Evolutionary conservation across 2,797 vertebrate species (phyloP), one percentile per base, ranked within the genome.

Genomic region (Triplophysa bombifrons): DNA sequence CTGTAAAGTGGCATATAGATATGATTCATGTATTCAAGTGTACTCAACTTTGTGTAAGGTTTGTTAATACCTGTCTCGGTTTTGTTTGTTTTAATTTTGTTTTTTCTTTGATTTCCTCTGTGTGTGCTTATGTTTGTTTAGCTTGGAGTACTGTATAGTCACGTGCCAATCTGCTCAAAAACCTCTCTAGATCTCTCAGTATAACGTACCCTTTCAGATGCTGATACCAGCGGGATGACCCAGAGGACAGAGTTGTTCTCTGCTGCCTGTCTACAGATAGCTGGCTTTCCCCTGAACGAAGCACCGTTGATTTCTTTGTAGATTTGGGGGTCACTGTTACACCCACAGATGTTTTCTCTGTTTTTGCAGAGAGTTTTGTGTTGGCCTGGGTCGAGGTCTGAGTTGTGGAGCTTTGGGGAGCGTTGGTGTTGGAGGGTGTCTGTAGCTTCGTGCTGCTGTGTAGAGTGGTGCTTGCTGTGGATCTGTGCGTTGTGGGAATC

Each of bases 131-230:
- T 25, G 22, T 16, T 1, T 72, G 65, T 86, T 90, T 90, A 0
- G 80, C 85, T 53, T 80, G 87, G 80, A 95, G 86, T 3, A 94
- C 66, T 11, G 89, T 87, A 78, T 94, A 94, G 83, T 94, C 93
- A 50, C 93, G 88, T 6, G 91, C 88, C 71, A 94, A 85, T 84
- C 88, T 93, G 60, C 82, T 88, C 81, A 95, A 89, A 85, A 92
- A 95, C n/a, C 88, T 87, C 41, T 94, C 86, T 22, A 95, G 90
- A 83, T 94, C 92, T 53, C 93, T 88, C 65, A 95, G 88, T 72
- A 94, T 87, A 81, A 95, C 76, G 81, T 94, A 94, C 14, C 92
- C 93, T 73, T 92, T 91, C 81, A 93, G 84, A 16, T 84, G 83
- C 14, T 85, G 88, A 61, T 86, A 80, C 93, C 93, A 95, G 1